Conservation (phyloP, 2,113 vertebrate genomes). For the Podarcis muralis region DNA sequence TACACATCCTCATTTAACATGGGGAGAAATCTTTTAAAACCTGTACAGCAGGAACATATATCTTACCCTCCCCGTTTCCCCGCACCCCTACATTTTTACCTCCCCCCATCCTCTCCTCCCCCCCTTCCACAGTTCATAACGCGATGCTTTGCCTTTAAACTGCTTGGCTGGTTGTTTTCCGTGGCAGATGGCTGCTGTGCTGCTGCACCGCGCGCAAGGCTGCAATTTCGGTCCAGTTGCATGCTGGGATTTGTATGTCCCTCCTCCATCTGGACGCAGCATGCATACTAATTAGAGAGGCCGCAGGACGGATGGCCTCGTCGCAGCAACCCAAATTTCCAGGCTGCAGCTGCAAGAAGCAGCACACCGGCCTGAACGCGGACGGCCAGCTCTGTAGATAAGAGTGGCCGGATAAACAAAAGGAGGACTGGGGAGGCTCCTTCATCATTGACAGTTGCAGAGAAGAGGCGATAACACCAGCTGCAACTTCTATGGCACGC, state of each 20-base stretch:
- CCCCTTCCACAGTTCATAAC: background rate
- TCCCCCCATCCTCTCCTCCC: background rate
- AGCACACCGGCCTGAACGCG: background rate
- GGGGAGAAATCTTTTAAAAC: background rate
- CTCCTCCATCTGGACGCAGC: background rate
- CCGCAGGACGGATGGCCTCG: background rate
- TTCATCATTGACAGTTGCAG: background rate
- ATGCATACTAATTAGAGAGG: constrained; percentile 7
- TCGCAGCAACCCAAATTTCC: background rate
- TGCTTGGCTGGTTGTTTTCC: constrained; percentile 18
- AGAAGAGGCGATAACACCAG: no score
- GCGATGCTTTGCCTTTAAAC: background rate
- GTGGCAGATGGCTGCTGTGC: constrained; percentile 44
- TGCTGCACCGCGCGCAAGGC: constrained; percentile 7
- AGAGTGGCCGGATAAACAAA: background rate
- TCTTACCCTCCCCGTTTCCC: background rate
- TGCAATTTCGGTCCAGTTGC: background rate
- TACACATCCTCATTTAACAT: fast-evolving
- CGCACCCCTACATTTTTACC: background rate
- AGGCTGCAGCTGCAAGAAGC: background rate
- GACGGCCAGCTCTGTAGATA: background rate
- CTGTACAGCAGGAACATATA: background rate
- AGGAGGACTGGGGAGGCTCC: background rate
- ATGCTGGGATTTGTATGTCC: constrained; percentile 17
- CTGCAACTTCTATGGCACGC: no score